Base-by-base conservation (phyloP, 2,797 vertebrate genomes). In the Microctenopoma lineatum region DNA sequence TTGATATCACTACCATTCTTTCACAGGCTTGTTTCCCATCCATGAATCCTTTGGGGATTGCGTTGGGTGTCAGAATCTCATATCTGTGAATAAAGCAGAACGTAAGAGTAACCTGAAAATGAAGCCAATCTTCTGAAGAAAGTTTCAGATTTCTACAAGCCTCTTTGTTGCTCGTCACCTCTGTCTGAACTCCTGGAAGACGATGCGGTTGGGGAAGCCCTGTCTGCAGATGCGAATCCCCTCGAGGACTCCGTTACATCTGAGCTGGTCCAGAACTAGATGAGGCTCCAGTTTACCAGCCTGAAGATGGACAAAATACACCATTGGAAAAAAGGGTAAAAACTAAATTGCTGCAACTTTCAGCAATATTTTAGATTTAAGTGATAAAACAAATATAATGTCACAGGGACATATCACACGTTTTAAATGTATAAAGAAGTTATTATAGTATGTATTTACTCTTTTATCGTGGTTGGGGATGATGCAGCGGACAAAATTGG, bases 21-120 rank as follows among this genome's bases (percentile, higher is more conserved):
- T 98, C 97, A 87, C 97, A 99, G 67, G 98, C 98, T 76, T 98
- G 97, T 67, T 99, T 99, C 11, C 98, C 98, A 66, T 99, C 98
- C 98, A 99, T 99, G 87, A 99, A 99, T 5, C 96, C 97, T 54
- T 98, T 98, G 18, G 98, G 97, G 75, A 99, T 99, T n/a, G 98
- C 96, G 39, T 98, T 99, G 42, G 98, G 98, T 50, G 98, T 98
- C 48, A 99, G 95, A 87, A 99, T 99, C 86, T 99, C 97, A 16
- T 99, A 99, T 88, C 98, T 99, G 76, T 11, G 72, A 70, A 66
- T 78, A 86, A 52, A n/a, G 53, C 56, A 77, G 21, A 48, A 53
- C 50, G 38, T 27, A 1, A 53, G 52, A 25, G 13, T 57, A 8
- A 70, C 41, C 0, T 4, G 4, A 45, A 45, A 63, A n/a, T 8